Evolutionary conservation across 2,888 invertebrate species (phyloP).

Genomic region (Synergus gifuensis): DNA sequence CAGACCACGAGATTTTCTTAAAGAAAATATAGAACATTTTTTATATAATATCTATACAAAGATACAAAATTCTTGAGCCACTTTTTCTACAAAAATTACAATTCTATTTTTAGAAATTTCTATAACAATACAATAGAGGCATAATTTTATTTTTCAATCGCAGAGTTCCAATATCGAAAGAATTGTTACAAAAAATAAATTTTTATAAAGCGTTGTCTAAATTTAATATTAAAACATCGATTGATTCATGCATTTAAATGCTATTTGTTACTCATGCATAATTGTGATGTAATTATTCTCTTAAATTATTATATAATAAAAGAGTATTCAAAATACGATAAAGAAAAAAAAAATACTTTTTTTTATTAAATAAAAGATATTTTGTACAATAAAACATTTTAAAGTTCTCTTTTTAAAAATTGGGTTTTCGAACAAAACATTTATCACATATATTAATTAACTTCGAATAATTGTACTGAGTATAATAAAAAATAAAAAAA

Average conservation of each 20-base stretch:
- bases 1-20: neutral
- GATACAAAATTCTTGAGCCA: neutral
- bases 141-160: neutral
- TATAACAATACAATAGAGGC: neutral
- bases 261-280: neutral
- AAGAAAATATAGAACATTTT: neutral
- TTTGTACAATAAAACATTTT: neutral
- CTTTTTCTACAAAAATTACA: neutral
- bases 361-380: neutral
- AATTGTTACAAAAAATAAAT: neutral
- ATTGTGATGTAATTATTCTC: neutral
- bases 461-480: neutral
- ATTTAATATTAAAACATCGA: neutral
- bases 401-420: neutral
- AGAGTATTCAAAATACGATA: neutral
- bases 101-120: neutral
- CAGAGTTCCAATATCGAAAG: neutral
- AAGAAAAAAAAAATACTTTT: neutral
- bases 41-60: conserved; percentile 11
- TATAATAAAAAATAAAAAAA: neutral
- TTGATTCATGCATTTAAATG: neutral
- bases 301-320: neutral
- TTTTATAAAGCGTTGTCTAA: neutral
- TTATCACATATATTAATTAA: neutral
- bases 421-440: neutral